Evolutionary conservation across 2,888 invertebrate species (phyloP).

Genomic region (Crioceris asparagi): DNA sequence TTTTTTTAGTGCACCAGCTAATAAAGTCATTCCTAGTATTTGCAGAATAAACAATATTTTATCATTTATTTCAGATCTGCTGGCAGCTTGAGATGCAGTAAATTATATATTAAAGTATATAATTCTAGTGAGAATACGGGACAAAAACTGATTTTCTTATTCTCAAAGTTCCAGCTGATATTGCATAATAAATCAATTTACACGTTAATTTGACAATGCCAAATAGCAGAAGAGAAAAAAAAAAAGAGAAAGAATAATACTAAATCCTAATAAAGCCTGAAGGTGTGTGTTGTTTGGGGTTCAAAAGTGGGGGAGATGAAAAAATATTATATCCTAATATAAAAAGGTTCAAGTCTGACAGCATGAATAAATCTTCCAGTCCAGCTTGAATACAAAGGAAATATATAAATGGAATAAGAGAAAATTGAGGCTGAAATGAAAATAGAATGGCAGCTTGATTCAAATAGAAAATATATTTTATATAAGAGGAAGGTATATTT

Average conservation of each 20-base stretch:
- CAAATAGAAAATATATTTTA: constrained; percentile 38
- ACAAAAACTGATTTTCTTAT: no score
- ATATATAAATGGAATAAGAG: constrained; percentile 38
- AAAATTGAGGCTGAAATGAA: constrained; percentile 39
- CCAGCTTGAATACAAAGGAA: no score
- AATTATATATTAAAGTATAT: no score
- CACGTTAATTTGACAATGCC: constrained; percentile 22
- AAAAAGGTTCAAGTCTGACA: constrained; percentile 32
- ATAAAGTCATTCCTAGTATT: no score
- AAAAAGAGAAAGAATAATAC: constrained; percentile 29
- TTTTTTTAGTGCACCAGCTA: no score
- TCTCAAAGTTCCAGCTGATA: no score
- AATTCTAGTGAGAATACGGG: no score
- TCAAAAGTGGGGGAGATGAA: constrained; percentile 27
- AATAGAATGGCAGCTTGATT: constrained; percentile 37
- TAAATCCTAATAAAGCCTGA: constrained; percentile 31
- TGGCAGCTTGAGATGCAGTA: no score
- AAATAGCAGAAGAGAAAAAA: no score
- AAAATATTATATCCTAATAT: constrained; percentile 40
- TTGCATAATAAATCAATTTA: constrained; percentile 28
- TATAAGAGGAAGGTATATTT: constrained; percentile 31
- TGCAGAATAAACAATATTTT: no score
- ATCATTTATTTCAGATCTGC: no score
- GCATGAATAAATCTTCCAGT: constrained; percentile 40
- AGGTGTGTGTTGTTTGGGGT: constrained; percentile 24